These are phyloP conservation scores for Eupsittula cactorum DNA, from an alignment of 2,113 vertebrate genomes.

Conservation along the genomic window DNA sequence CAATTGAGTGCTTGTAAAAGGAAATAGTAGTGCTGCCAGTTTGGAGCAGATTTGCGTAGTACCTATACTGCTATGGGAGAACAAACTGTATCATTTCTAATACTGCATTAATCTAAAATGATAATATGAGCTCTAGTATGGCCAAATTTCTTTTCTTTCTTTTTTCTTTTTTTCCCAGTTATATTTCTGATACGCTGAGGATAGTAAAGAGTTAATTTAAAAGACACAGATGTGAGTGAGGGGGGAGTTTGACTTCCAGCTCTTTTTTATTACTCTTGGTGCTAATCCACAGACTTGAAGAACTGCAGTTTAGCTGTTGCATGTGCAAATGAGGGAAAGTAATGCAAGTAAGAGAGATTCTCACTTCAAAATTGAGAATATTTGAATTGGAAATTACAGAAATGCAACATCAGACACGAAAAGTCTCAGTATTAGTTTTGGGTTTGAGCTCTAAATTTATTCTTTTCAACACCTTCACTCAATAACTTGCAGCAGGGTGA, in stretches of 20 bases:
- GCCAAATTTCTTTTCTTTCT: neutral
- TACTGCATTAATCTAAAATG: neutral
- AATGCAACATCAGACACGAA: neutral
- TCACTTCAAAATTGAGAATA: slow-evolving; percentile 2
- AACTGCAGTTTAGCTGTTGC: neutral
- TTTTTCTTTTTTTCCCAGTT: neutral
- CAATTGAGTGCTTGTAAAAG: neutral
- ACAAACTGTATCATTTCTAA: neutral
- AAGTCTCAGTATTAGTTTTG: neutral
- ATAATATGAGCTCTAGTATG: neutral
- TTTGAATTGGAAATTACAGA: slow-evolving; percentile 36
- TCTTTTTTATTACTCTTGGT: neutral
- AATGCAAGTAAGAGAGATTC: neutral
- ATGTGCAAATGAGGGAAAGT: slow-evolving; percentile 6
- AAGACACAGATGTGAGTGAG: neutral
- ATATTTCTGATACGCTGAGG: neutral
- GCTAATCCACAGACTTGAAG: neutral
- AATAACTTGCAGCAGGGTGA: neutral
- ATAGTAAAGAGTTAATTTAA: neutral
- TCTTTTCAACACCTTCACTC: neutral
- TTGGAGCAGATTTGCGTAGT: neutral
- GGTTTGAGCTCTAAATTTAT: neutral
- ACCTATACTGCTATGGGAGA: neutral
- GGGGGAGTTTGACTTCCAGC: neutral
- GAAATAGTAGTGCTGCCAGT: neutral